Percentiles rank a stretch among this genome's conserved stretches.
Evolutionary conservation across 1,140 invertebrate species (phyloP).

Genomic region (Trialeurodes vaporariorum): DNA sequence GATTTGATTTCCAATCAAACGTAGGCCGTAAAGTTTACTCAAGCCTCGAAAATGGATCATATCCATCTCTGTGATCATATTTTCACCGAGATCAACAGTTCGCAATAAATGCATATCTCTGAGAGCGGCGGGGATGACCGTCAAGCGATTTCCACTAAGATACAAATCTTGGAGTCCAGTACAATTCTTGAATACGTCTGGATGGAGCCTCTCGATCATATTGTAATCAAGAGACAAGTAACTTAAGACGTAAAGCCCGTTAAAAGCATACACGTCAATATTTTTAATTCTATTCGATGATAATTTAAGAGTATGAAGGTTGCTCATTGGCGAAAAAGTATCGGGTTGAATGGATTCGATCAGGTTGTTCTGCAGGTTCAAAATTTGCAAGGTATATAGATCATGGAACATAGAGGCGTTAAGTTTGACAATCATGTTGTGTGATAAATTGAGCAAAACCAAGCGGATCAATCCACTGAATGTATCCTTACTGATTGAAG

Average conservation of each 20-base stretch:
- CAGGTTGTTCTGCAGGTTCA: constrained; percentile 66
- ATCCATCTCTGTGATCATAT: constrained; percentile 59
- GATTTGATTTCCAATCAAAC: constrained; percentile 77
- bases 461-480: constrained; percentile 77
- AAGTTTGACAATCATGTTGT: constrained; percentile 68
- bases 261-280: constrained; percentile 61
- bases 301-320: constrained; percentile 65
- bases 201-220: constrained; percentile 56
- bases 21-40: constrained; percentile 63
- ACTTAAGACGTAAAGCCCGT: constrained; percentile 64
- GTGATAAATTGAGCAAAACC: constrained; percentile 70
- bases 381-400: constrained; percentile 66
- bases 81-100: constrained; percentile 70
- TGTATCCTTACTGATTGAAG: constrained; percentile 67
- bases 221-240: constrained; percentile 70
- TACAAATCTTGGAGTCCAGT: constrained; percentile 66
- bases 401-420: constrained; percentile 68
- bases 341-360: constrained; percentile 64
- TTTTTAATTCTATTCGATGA: constrained; percentile 65
- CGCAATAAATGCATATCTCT: constrained; percentile 59
- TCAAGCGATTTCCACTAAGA: constrained; percentile 66
- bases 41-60: constrained; percentile 70
- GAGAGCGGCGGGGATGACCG: constrained; percentile 57
- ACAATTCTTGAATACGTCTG: constrained; percentile 69
- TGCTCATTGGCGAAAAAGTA: constrained; percentile 70